Conservation (phyloP, 2,113 vertebrate species). For the Loxodonta africana region DNA sequence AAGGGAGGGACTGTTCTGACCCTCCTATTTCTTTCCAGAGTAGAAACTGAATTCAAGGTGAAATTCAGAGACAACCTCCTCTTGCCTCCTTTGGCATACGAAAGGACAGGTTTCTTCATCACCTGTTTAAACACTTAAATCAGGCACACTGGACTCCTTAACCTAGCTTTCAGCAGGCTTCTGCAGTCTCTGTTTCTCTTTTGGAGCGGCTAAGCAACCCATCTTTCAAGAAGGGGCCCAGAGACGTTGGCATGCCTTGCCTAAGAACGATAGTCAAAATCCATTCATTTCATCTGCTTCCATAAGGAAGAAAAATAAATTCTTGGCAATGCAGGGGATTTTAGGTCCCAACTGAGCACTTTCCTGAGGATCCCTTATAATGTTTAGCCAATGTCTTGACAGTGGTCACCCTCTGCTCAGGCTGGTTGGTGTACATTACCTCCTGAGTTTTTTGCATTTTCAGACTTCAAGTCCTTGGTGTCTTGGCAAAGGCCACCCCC, state of each 20-base stretch:
- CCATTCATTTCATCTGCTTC: not conserved
- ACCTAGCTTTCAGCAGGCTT: not conserved
- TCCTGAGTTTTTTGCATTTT: not conserved
- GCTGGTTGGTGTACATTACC: not conserved
- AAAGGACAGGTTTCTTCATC: not conserved
- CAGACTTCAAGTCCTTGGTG: not conserved
- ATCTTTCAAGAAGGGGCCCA: conserved; percentile 7
- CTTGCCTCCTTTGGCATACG: not conserved
- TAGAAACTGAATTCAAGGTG: conserved; percentile 11
- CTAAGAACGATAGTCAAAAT: conserved; percentile 40
- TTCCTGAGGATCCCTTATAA: not conserved
- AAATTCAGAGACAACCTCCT: not conserved
- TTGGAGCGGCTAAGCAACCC: not conserved
- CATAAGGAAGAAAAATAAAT: not conserved
- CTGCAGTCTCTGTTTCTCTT: not conserved
- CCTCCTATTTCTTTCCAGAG: not conserved
- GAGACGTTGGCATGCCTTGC: not conserved
- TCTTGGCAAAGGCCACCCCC: not conserved
- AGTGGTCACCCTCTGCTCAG: not conserved
- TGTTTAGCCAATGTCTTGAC: not conserved
- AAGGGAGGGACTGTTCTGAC: not conserved
- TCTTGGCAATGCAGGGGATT: not conserved
- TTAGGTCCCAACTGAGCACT: not conserved
- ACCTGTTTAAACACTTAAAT: not conserved
- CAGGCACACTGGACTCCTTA: not conserved